phyloP scores from a whole-genome alignment of 1,140 invertebrate species.

The Drosophila kurseongensis region DNA sequence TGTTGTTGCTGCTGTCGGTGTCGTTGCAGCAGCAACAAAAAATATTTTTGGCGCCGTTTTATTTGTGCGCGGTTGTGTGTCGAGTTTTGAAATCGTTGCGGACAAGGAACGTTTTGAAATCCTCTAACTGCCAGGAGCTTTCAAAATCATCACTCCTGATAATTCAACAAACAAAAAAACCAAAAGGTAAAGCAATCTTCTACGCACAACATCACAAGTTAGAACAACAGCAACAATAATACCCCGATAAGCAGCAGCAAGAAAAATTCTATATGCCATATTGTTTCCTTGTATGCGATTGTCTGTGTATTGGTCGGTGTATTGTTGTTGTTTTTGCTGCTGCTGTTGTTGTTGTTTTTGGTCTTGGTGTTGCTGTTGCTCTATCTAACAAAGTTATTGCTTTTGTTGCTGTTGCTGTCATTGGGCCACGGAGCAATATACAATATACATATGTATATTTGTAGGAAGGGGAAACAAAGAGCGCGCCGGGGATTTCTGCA shows the following conservation, averaged over 20 bases:
- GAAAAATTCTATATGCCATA: slow-evolving; percentile 75
- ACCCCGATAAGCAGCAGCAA: slow-evolving; percentile 66
- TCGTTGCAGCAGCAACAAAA: slow-evolving; percentile 31
- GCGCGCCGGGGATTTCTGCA: slow-evolving; percentile 67
- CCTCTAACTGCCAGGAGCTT: slow-evolving; percentile 1
- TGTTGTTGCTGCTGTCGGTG: slow-evolving; percentile 10
- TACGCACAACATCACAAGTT: slow-evolving; percentile 20
- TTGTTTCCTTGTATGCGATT: slow-evolving; percentile 42
- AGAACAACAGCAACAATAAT: slow-evolving; percentile 39
- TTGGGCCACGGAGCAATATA: slow-evolving; percentile 43
- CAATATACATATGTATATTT: slow-evolving; percentile 3
- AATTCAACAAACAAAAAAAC: neutral
- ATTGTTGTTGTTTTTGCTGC: slow-evolving; percentile 54
- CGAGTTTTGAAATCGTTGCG: slow-evolving; percentile 42
- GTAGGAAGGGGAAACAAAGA: slow-evolving; percentile 11
- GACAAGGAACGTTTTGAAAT: slow-evolving; percentile 27
- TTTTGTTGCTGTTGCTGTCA: slow-evolving; percentile 61
- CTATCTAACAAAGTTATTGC: slow-evolving; percentile 80
- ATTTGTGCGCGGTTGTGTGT: slow-evolving; percentile 33
- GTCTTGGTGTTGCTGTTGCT: slow-evolving; percentile 52
- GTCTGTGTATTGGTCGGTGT: slow-evolving; percentile 34
- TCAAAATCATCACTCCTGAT: neutral
- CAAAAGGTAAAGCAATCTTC: slow-evolving; percentile 14
- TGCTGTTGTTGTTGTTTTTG: slow-evolving; percentile 15
- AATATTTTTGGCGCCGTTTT: slow-evolving; percentile 75